Percentiles rank a stretch among this genome's conserved stretches.
These are phyloP conservation scores for Drosophila glabriapex DNA, from an alignment of 2,888 invertebrate species.

Conservation along the genomic window DNA sequence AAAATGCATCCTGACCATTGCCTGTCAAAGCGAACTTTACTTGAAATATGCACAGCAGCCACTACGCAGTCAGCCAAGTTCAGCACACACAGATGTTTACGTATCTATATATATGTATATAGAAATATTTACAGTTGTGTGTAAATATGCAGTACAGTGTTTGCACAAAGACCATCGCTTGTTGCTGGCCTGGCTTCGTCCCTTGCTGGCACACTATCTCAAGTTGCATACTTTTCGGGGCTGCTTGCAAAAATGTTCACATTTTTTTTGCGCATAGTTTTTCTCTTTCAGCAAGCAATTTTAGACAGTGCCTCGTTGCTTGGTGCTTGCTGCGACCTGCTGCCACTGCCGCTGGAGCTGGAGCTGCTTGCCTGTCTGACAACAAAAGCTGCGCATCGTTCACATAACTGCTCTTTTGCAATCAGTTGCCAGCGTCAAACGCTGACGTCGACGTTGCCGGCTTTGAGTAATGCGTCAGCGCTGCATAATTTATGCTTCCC, in stretches of 20 bases:
- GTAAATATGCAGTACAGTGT: neutral
- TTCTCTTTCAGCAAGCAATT: slow-evolving; percentile 41
- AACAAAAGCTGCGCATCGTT: slow-evolving; percentile 62
- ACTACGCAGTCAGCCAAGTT: slow-evolving; percentile 42
- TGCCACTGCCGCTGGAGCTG: neutral
- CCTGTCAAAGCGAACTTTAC: slow-evolving; percentile 49
- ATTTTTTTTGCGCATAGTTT: slow-evolving; percentile 24
- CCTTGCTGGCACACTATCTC: slow-evolving; percentile 35
- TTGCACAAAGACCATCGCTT: slow-evolving; percentile 15
- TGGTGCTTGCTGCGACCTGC: neutral
- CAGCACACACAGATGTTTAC: slow-evolving; percentile 16
- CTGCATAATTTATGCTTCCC: slow-evolving; percentile 72
- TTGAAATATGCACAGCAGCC: slow-evolving; percentile 50
- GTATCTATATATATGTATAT: neutral
- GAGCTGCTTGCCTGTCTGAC: slow-evolving; percentile 36
- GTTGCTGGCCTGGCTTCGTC: slow-evolving; percentile 14
- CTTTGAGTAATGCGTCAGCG: slow-evolving; percentile 70
- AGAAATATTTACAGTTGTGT: neutral
- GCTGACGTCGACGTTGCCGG: slow-evolving; percentile 38
- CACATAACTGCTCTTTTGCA: slow-evolving; percentile 72
- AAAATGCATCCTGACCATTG: slow-evolving; percentile 37
- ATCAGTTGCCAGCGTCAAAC: slow-evolving; percentile 47
- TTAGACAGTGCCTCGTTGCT: slow-evolving; percentile 25
- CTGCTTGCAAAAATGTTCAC: slow-evolving; percentile 31
- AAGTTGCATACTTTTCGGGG: slow-evolving; percentile 48